Conservation (phyloP, 2,888 invertebrate genomes). For the Mamestra brassicae region DNA sequence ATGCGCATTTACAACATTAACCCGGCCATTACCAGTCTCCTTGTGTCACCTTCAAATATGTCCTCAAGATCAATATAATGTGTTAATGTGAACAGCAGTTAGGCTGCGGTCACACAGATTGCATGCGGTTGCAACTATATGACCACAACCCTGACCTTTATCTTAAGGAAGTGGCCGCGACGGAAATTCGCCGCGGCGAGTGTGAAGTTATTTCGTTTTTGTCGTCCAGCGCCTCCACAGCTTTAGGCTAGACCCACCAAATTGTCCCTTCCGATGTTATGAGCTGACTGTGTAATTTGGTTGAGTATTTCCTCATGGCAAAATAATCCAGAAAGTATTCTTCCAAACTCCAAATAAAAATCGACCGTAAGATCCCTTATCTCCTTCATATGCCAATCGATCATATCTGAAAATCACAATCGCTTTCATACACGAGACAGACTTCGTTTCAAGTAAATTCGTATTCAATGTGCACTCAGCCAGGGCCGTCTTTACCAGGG, state of each 20-base stretch:
- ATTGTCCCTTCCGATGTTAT: background rate
- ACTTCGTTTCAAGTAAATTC: conserved; percentile 12
- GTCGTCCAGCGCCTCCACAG: background rate
- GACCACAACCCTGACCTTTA: conserved; percentile 6
- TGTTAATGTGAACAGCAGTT: conserved; percentile 17
- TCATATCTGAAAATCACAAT: conserved; percentile 35
- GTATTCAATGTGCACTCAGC: conserved; percentile 42
- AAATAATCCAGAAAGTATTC: background rate
- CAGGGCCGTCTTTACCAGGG: no score
- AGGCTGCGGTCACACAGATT: conserved; percentile 13
- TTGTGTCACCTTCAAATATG: conserved; percentile 52
- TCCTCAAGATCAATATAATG: conserved; percentile 42
- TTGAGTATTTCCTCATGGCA: background rate
- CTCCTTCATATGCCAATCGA: conserved; percentile 2
- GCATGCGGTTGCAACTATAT: background rate
- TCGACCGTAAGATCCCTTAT: conserved; percentile 8
- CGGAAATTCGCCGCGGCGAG: background rate
- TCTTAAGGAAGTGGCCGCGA: conserved; percentile 11
- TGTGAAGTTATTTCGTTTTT: background rate
- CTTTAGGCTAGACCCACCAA: background rate
- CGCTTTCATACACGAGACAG: conserved; percentile 9
- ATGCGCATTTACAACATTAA: conserved; percentile 45
- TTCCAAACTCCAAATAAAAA: background rate
- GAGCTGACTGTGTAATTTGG: background rate
- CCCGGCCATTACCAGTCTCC: conserved; percentile 40